Evolutionary conservation across 37 sponge, comb jelly and placozoan genomes (phyloP), one percentile per base, ranked within the genome.

Genomic region (Haliclona indistincta): DNA sequence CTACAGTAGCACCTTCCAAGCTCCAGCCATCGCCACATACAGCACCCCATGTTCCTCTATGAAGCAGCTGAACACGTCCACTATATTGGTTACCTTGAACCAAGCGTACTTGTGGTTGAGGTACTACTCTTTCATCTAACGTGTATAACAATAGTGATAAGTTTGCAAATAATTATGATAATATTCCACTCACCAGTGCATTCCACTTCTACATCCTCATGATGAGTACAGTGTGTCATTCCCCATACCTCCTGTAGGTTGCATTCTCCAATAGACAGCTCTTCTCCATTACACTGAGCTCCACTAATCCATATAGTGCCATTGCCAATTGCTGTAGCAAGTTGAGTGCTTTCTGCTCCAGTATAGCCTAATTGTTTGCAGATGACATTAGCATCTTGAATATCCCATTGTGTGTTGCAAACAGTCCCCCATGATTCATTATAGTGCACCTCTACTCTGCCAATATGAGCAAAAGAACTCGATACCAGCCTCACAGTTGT

Each of bases 21-120:
- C 54, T 72, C 79, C 82, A 88, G 41, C 67, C 58, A 56, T 82
- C 80, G 38, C 77, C 81, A 77, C 93, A 92, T 0, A 58, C 28
- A 6, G 6, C 60, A 58, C 23, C 60, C 60, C 60, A 58, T 20
- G 60, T 58, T 20, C 26, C 28, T 7, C 25, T 58, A 8, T n/a
- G 7, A n/a, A 58, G 25, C 22, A 58, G 26, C 25, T 58, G 60
- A 26, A 58, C 25, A 58, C 60, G 60, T n/a, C 60, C 60, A n/a
- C 25, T 58, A 6, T 25, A 11, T 25, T 6, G 22, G 25, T n/a
- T 20, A 25, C 26, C 26, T n/a, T 20, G n/a, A n/a, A 58, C 25
- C 28, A 58, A 20, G 10, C 51, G 10, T 15, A 47, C 10, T 17
- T 10, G 51, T 17, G 10, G 15, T 47, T 47, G 51, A 47, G 51